Evolutionary conservation across 2,113 vertebrate genomes (phyloP).

Genomic region (Empidonax alnorum): DNA sequence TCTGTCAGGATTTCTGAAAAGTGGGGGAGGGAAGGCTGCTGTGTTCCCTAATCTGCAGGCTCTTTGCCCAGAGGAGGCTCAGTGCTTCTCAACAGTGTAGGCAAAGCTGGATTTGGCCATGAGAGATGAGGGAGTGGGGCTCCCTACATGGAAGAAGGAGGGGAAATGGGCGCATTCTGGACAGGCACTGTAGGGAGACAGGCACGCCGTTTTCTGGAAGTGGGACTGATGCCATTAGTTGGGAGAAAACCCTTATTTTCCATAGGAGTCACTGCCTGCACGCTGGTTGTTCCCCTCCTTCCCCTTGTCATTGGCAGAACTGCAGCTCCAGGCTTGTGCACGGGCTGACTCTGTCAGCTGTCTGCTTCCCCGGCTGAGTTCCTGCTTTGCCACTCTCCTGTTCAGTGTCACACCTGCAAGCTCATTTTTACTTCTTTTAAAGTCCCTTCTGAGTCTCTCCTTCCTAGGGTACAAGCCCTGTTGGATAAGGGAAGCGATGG

Average conservation of each 20-base stretch:
- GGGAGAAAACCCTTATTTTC: background rate
- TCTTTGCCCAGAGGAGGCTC: background rate
- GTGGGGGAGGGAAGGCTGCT: background rate
- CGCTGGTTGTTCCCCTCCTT: rapidly evolving
- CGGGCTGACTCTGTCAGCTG: rapidly evolving
- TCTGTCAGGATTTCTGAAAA: background rate
- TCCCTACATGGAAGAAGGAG: background rate
- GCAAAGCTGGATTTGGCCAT: background rate
- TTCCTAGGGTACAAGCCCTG: background rate
- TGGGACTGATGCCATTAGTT: background rate
- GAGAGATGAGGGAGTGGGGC: background rate
- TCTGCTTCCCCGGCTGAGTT: background rate
- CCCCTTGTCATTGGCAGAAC: background rate
- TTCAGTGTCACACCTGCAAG: background rate
- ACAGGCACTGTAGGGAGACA: background rate
- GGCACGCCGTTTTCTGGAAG: background rate
- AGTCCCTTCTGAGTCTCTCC: background rate
- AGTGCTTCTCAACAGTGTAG: background rate
- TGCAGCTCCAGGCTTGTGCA: rapidly evolving
- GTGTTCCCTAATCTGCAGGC: background rate
- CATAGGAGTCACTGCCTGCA: background rate
- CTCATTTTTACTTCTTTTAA: background rate
- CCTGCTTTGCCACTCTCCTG: background rate
- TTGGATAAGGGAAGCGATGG: background rate
- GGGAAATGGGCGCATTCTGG: rapidly evolving